These are phyloP conservation scores for Pseudachorutes palmiensis DNA, from an alignment of 1,140 invertebrate species.

Conservation along the genomic window DNA sequence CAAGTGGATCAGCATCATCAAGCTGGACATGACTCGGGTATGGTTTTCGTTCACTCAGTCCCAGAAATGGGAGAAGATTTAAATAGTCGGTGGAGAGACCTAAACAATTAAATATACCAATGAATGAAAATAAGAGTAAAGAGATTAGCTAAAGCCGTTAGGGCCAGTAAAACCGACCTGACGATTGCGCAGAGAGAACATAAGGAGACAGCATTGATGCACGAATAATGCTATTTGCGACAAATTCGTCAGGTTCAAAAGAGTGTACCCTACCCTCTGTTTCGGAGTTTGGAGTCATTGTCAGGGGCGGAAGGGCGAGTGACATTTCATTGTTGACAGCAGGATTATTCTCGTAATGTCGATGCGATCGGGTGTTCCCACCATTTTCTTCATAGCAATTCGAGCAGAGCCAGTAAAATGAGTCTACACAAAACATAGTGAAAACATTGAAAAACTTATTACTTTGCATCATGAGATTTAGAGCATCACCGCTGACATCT, in stretches of 20 bases:
- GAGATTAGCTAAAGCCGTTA: background rate
- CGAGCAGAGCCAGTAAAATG: conserved; percentile 45
- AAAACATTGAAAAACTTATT: conserved; percentile 1
- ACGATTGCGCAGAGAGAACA: background rate
- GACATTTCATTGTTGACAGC: conserved; percentile 24
- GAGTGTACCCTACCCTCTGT: background rate
- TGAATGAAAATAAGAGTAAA: too few species aligned
- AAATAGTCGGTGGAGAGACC: conserved; percentile 21
- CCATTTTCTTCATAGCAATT: conserved; percentile 48
- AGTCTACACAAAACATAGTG: background rate
- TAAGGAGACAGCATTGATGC: background rate
- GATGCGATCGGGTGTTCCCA: conserved; percentile 27
- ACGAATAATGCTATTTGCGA: conserved; percentile 20
- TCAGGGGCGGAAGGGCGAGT: conserved; percentile 27
- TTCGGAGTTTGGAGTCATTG: conserved; percentile 23
- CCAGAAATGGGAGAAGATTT: conserved; percentile 39
- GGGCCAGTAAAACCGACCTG: background rate
- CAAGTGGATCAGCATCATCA: conserved; percentile 50
- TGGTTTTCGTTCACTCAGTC: conserved; percentile 44
- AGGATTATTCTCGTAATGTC: background rate
- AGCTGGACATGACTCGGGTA: conserved; percentile 47
- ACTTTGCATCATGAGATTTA: background rate
- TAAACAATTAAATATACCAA: too few species aligned
- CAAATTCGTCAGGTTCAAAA: conserved; percentile 12
- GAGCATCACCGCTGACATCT: conserved; percentile 42